A percentile compares a stretch with the other conserved stretches of the same genome.
Evolutionary conservation across 2,797 vertebrate species (phyloP).

Genomic region (Sphenopsis melanotis): DNA sequence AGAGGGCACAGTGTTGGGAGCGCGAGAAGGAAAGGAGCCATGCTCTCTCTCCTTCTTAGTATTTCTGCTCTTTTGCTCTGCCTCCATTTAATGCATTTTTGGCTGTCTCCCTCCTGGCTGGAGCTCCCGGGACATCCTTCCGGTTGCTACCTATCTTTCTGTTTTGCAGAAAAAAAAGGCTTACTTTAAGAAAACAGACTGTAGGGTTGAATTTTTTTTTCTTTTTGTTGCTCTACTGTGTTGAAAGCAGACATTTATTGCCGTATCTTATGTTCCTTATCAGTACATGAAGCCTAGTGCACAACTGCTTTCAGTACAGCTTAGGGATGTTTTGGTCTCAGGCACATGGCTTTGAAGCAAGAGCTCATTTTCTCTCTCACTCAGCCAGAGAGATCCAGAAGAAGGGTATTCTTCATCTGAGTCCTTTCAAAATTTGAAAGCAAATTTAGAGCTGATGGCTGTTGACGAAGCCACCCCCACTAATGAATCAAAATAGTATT

Average conservation of each 20-base stretch:
- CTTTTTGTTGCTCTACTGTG: not conserved
- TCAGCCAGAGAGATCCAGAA: not conserved
- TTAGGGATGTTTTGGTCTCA: not conserved
- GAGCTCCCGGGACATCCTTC: not conserved
- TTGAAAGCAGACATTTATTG: not conserved
- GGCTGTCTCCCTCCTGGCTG: not conserved
- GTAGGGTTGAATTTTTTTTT: not conserved
- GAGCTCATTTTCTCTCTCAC: not conserved
- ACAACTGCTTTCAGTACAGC: not conserved
- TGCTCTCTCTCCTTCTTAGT: not conserved
- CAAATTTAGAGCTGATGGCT: not conserved
- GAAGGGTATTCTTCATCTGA: not conserved
- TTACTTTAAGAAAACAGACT: not conserved
- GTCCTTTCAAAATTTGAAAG: not conserved
- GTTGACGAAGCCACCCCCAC: not conserved
- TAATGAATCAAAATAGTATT: not conserved
- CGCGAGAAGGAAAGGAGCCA: fast-evolving
- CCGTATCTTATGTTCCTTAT: not conserved
- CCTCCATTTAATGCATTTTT: not conserved
- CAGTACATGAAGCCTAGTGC: not conserved
- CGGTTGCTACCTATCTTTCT: not conserved
- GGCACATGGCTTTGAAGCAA: not conserved
- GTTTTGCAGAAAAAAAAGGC: not conserved
- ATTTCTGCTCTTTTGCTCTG: not conserved
- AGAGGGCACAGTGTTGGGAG: fast-evolving